phyloP scores from a whole-genome alignment of 1,140 invertebrate genomes.

The Drosophila ironensis region DNA sequence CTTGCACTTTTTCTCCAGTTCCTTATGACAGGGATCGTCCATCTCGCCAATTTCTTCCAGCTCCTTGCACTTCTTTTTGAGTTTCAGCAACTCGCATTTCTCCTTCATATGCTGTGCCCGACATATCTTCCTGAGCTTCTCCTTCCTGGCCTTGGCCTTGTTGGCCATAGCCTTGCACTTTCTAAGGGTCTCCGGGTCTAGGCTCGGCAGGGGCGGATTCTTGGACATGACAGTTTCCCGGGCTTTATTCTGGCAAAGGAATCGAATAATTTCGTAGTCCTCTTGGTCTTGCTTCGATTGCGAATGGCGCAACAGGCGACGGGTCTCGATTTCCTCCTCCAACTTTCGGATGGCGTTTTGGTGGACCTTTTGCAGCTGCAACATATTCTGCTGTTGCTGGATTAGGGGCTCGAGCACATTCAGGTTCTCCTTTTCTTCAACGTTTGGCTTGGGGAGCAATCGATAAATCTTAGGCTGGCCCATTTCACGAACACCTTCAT shows the following conservation, averaged over 20 bases:
- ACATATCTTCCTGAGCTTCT: not conserved
- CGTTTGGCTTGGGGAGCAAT: no score
- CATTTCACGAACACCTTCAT: no score
- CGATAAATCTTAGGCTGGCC: no score
- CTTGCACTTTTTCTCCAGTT: not conserved
- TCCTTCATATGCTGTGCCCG: not conserved
- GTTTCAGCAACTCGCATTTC: not conserved
- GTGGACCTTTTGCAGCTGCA: not conserved
- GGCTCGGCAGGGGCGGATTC: no score
- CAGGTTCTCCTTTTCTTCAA: not conserved
- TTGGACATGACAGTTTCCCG: not conserved
- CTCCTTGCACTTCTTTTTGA: slow-evolving; percentile 4
- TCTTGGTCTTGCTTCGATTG: not conserved
- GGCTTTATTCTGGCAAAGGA: not conserved
- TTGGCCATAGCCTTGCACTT: not conserved
- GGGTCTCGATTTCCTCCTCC: not conserved
- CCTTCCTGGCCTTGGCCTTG: not conserved
- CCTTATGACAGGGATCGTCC: not conserved
- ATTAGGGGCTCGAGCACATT: no score
- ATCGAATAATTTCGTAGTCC: not conserved
- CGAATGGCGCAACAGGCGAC: not conserved
- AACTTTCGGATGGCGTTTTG: not conserved
- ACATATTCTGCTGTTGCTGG: no score
- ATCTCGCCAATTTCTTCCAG: not conserved
- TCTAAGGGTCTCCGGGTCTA: not conserved